Evolutionary conservation across 1,140 invertebrate genomes (phyloP).

Genomic region (Hesperophylax magnus): DNA sequence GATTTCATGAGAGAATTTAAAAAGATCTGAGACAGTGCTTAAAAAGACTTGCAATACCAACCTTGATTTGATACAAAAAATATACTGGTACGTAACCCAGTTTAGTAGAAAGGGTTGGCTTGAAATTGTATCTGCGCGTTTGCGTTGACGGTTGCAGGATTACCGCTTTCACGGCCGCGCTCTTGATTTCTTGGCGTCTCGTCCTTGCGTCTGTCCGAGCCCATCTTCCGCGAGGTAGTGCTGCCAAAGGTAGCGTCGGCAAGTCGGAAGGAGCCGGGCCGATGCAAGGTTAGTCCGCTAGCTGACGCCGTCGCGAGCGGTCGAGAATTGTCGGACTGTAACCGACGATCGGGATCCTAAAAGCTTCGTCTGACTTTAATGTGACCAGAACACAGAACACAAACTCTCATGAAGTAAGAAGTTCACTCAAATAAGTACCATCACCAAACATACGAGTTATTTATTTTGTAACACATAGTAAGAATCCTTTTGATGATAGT

Average conservation of each 20-base stretch:
- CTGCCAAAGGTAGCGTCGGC: constrained; percentile 18
- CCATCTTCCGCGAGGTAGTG: constrained; percentile 17
- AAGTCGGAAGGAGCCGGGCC: background rate
- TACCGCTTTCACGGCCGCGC: background rate
- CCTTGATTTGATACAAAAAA: constrained; percentile 5
- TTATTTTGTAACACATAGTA: too few relatives aligned
- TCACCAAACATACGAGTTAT: too few relatives aligned
- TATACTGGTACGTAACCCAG: background rate
- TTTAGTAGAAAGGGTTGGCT: background rate
- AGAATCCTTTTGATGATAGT: too few relatives aligned
- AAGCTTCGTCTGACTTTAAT: constrained; percentile 25
- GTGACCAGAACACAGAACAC: constrained; percentile 18
- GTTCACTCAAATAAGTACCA: too few relatives aligned
- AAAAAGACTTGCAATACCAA: background rate
- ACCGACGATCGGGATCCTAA: background rate
- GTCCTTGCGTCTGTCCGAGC: constrained; percentile 19
- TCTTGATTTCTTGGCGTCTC: background rate
- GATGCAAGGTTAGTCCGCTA: constrained; percentile 19
- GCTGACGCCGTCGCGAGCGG: constrained; percentile 29
- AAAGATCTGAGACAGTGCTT: background rate
- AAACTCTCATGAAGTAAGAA: background rate
- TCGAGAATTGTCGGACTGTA: constrained; percentile 8
- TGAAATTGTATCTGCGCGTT: background rate
- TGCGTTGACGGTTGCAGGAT: background rate
- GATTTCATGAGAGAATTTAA: background rate